A percentile compares a stretch with the other conserved stretches of the same genome.
Evolutionary conservation across 2,888 invertebrate genomes (phyloP).

Genomic region (Macrosiphum euphorbiae): DNA sequence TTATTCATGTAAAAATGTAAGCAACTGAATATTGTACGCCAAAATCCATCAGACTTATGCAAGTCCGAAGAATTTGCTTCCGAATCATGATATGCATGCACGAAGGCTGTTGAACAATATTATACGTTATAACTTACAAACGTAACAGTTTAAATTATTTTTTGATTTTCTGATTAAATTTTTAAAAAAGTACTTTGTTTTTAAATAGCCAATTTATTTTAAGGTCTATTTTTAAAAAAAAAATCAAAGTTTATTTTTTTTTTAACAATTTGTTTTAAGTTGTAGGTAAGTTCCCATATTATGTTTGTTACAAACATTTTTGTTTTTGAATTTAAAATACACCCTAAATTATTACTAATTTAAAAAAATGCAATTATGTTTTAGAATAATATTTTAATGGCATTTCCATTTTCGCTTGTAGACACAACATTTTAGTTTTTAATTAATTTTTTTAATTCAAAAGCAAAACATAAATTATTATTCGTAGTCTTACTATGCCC

Average conservation of each 20-base stretch:
- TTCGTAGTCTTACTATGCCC: background rate
- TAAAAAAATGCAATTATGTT: too few relatives aligned
- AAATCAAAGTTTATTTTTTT: background rate
- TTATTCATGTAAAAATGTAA: background rate
- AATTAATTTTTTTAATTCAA: background rate
- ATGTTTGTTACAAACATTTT: background rate
- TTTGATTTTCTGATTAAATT: too few relatives aligned
- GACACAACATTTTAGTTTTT: background rate
- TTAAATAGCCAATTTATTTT: background rate
- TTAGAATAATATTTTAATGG: too few relatives aligned
- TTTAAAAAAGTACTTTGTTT: background rate
- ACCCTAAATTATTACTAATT: too few relatives aligned
- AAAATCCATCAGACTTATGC: background rate
- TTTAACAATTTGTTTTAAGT: background rate
- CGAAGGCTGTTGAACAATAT: background rate
- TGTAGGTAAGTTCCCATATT: too few relatives aligned
- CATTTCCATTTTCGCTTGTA: too few relatives aligned
- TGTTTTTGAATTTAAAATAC: background rate
- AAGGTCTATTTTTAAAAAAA: background rate
- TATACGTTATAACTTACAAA: too few relatives aligned
- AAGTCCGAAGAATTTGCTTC: too few relatives aligned
- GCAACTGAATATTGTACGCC: background rate
- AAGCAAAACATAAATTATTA: background rate
- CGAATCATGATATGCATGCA: background rate
- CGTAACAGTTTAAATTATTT: too few relatives aligned